These are phyloP conservation scores for Diabrotica undecimpunctata DNA, from an alignment of 1,140 invertebrate genomes.

Conservation along the genomic window DNA sequence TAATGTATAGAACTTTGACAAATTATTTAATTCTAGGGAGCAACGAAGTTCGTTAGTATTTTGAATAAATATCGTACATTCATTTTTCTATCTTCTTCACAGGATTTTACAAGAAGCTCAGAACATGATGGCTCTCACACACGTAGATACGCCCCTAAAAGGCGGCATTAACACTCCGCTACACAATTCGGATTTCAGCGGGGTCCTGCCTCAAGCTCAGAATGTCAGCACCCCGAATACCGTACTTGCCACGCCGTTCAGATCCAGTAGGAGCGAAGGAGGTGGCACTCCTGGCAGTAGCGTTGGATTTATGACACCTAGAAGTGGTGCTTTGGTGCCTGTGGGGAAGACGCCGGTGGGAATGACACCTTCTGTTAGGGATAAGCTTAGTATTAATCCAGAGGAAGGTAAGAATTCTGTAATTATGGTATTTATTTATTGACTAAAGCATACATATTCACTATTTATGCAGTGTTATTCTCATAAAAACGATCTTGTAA, in stretches of 20 bases:
- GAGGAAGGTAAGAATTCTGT: conserved; percentile 58
- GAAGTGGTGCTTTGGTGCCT: conserved; percentile 47
- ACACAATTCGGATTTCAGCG: conserved; percentile 82
- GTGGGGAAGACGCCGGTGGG: conserved; percentile 29
- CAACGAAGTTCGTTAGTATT: too few relatives aligned
- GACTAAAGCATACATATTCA: too few relatives aligned
- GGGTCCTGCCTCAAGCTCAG: conserved; percentile 72
- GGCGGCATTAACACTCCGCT: conserved; percentile 93
- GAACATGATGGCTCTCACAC: conserved; percentile 95
- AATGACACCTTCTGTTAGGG: conserved; percentile 68
- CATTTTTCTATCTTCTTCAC: conserved; percentile 8
- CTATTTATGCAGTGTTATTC: not conserved
- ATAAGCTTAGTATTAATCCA: conserved; percentile 93
- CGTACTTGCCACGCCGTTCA: conserved; percentile 88
- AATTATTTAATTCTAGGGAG: too few relatives aligned
- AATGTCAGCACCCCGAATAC: conserved; percentile 89
- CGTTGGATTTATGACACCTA: conserved; percentile 51
- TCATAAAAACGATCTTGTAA: conserved; percentile 35
- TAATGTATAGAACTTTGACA: too few relatives aligned
- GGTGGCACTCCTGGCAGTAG: conserved; percentile 49
- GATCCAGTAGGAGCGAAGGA: conserved; percentile 54
- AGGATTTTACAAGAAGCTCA: conserved; percentile 87
- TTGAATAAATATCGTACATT: too few relatives aligned
- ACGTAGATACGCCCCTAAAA: conserved; percentile 96
- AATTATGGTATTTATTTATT: too few relatives aligned